Evolutionary conservation across 2,113 vertebrate genomes (phyloP).

Genomic region (Bothrops jararaca): DNA sequence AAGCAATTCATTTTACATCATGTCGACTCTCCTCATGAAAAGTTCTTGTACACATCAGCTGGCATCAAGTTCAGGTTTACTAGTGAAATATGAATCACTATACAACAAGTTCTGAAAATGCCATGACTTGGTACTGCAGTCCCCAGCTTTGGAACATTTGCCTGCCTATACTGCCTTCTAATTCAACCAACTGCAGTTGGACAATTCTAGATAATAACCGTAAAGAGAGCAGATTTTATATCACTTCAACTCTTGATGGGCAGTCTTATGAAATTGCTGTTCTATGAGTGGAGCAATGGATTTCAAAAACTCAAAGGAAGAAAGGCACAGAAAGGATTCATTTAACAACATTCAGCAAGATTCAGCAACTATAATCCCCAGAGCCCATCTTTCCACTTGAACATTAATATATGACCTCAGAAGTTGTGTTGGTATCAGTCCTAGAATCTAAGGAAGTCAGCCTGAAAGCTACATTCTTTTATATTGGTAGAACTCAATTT

Average conservation of each 20-base stretch:
- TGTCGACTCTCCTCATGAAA: background rate
- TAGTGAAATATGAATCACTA: background rate
- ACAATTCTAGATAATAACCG: background rate
- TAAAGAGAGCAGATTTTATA: background rate
- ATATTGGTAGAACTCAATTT: background rate
- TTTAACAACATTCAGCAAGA: background rate
- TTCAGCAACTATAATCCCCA: background rate
- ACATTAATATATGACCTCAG: background rate
- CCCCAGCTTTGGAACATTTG: background rate
- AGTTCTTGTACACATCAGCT: background rate
- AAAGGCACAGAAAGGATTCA: background rate
- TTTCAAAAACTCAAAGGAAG: background rate
- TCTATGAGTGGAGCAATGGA: background rate
- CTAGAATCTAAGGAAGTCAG: background rate
- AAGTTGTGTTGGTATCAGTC: background rate
- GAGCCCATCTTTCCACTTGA: background rate
- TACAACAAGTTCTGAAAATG: background rate
- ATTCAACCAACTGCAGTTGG: background rate
- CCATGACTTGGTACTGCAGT: background rate
- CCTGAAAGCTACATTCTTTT: background rate
- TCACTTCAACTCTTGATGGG: background rate
- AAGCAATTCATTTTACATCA: background rate
- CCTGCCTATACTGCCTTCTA: background rate
- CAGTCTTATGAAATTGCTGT: background rate
- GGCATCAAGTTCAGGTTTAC: background rate